These are phyloP conservation scores for Ciconia maguari DNA, from an alignment of 2,113 vertebrate genomes.

Conservation along the genomic window DNA sequence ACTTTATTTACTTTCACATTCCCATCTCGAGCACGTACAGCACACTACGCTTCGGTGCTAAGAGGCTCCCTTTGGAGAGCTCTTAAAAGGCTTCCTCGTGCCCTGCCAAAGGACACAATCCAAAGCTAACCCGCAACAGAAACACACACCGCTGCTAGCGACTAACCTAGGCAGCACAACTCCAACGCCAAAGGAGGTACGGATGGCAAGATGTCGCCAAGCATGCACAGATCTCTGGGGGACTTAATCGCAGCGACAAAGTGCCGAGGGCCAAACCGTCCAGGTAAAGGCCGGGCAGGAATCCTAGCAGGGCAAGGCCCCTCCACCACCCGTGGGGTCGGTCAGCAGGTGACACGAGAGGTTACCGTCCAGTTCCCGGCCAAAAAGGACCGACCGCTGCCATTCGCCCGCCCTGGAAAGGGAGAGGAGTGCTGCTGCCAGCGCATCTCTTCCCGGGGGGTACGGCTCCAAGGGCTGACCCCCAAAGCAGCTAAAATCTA, in stretches of 20 bases:
- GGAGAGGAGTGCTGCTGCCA: not conserved
- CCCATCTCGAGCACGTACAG: not conserved
- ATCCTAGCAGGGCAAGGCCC: not conserved
- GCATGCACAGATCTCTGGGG: accelerated
- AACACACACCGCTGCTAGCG: accelerated
- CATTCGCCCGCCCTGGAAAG: not conserved
- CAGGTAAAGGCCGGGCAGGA: not conserved
- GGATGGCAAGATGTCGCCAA: not conserved
- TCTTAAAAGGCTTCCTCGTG: accelerated
- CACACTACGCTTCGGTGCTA: accelerated
- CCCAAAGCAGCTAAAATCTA: accelerated
- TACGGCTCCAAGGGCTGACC: not conserved
- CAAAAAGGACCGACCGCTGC: not conserved
- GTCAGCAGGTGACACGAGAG: not conserved
- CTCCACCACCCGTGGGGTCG: accelerated
- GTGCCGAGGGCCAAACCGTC: not conserved
- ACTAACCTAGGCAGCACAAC: accelerated
- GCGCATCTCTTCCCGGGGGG: not conserved
- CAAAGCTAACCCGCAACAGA: not conserved
- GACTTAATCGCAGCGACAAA: accelerated
- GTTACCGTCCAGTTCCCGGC: not conserved
- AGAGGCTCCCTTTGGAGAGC: not conserved
- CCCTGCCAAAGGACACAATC: not conserved
- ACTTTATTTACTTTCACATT: not conserved
- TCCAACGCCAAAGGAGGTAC: accelerated